A percentile compares a stretch with the other conserved stretches of the same genome.
Conservation (phyloP, 2,888 invertebrate genomes). For the Nomada flava region DNA sequence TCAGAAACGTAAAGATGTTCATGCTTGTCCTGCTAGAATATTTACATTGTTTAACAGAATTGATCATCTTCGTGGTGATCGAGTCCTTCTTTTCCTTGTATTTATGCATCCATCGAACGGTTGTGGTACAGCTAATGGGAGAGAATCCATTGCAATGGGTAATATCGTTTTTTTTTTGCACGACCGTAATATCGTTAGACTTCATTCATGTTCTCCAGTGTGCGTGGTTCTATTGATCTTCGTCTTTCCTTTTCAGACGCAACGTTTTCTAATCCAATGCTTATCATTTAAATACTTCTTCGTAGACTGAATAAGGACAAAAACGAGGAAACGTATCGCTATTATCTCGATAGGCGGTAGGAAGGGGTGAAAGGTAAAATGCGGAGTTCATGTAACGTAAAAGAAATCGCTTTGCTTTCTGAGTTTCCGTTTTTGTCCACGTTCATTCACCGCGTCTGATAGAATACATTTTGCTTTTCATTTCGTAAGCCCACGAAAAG, state of each 20-base stretch:
- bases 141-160: constrained; percentile 56
- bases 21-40: not conserved
- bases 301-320: constrained; percentile 63
- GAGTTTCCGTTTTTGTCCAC: constrained; percentile 64
- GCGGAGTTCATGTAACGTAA: not conserved
- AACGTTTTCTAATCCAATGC: constrained; percentile 41
- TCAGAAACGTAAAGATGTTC: constrained; percentile 21
- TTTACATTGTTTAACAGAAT: constrained; percentile 22
- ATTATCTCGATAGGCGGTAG: constrained; percentile 39
- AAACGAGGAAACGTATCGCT: constrained; percentile 59
- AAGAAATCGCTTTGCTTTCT: constrained; percentile 1
- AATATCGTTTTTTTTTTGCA: constrained; percentile 29
- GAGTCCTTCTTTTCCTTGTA: constrained; percentile 1
- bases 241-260: constrained; percentile 54
- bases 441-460: constrained; percentile 48
- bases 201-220: not conserved
- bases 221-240: constrained; percentile 47
- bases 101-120: constrained; percentile 17
- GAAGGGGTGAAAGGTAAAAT: constrained; percentile 42
- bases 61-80: not conserved
- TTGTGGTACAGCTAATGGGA: constrained; percentile 42
- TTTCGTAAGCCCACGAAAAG: not conserved
- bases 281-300: constrained; percentile 31
- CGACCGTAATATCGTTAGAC: not conserved
- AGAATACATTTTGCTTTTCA: not conserved